Conservation (phyloP, 2,113 vertebrate species). For the Cariama cristata region DNA sequence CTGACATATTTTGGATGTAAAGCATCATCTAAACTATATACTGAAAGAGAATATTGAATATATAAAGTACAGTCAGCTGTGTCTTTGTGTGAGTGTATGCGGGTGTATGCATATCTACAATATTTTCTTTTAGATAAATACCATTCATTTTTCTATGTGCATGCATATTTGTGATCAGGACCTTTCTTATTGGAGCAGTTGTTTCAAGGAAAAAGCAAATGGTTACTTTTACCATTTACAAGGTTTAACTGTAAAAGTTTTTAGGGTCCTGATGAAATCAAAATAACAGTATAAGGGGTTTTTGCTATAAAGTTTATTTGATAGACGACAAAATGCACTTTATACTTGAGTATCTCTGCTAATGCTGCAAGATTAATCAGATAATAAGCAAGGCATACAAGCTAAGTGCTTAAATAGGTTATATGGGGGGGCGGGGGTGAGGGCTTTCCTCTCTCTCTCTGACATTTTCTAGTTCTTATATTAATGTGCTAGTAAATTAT, state of each 20-base stretch:
- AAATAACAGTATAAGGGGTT: not conserved
- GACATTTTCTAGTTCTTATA: not conserved
- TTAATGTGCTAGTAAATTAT: not conserved
- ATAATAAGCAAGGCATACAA: not conserved
- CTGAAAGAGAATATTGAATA: not conserved
- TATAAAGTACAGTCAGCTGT: not conserved
- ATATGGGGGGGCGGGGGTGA: rapidly evolving
- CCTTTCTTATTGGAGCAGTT: not conserved
- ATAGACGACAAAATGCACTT: not conserved
- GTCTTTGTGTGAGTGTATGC: not conserved
- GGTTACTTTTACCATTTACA: not conserved
- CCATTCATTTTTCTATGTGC: not conserved
- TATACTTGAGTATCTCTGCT: not conserved
- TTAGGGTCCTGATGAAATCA: not conserved
- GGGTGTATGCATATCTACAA: not conserved
- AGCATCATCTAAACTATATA: not conserved
- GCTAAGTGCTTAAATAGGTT: not conserved
- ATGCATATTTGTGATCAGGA: not conserved
- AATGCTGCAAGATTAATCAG: not conserved
- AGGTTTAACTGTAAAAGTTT: not conserved
- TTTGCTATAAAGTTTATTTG: not conserved
- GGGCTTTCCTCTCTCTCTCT: not conserved
- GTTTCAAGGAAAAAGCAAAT: not conserved
- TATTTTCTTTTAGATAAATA: not conserved
- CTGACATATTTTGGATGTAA: not conserved